Evolutionary conservation across 2,113 vertebrate genomes (phyloP).

Genomic region (Mesitornis unicolor): DNA sequence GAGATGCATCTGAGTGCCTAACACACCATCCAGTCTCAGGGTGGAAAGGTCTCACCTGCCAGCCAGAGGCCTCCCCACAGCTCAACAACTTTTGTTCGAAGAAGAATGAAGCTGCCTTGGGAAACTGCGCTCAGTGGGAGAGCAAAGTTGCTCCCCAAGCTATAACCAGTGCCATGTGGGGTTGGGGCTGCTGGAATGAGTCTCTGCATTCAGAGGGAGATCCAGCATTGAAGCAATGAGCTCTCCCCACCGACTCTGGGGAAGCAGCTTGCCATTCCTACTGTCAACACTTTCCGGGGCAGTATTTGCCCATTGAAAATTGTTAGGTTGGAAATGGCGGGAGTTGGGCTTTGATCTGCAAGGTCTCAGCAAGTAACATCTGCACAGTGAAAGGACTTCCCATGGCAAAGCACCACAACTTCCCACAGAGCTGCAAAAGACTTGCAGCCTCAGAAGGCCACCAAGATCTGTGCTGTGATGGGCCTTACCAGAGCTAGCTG

Average conservation of each 20-base stretch:
- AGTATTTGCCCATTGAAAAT: not conserved
- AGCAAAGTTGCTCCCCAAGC: not conserved
- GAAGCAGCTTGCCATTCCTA: conserved; percentile 12
- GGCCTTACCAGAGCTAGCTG: not conserved
- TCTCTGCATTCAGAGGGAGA: not conserved
- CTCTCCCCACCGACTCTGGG: not conserved
- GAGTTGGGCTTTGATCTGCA: conserved; percentile 32
- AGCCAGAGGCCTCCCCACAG: not conserved
- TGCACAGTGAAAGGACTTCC: not conserved
- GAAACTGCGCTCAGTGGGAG: not conserved
- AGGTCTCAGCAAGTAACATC: conserved; percentile 19
- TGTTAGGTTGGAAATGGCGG: not conserved
- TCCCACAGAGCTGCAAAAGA: not conserved
- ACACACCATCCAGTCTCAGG: not conserved
- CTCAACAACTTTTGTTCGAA: not conserved
- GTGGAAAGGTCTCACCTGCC: not conserved
- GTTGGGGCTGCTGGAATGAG: not conserved
- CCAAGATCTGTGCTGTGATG: not conserved
- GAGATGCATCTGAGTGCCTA: not conserved
- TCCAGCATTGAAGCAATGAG: not conserved
- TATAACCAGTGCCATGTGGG: conserved; percentile 15
- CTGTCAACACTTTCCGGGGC: conserved; percentile 1
- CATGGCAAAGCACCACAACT: not conserved
- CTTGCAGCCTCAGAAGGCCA: not conserved
- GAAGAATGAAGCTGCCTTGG: conserved; percentile 6